Percentiles rank a stretch among this genome's conserved stretches.
Conservation (phyloP, 2,888 invertebrate genomes). For the Callyntrura guangdongensis region DNA sequence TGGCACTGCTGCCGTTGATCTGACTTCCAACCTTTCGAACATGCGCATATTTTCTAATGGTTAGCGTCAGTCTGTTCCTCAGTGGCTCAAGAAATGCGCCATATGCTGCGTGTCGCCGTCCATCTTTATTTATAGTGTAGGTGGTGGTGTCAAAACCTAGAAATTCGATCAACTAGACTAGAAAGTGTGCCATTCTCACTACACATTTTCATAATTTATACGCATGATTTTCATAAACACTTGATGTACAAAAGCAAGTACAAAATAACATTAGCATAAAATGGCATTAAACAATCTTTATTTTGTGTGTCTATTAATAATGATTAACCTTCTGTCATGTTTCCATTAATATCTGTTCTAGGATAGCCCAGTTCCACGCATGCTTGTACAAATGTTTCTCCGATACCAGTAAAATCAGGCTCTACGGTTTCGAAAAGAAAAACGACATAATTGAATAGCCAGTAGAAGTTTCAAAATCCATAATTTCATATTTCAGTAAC, state of each 20-base stretch:
- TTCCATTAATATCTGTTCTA: slow-evolving; percentile 87
- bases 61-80: slow-evolving; percentile 77
- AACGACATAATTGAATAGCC: not conserved
- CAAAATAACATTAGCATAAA: not conserved
- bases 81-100: slow-evolving; percentile 78
- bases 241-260: not conserved
- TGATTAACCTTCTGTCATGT: slow-evolving; percentile 85
- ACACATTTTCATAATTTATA: slow-evolving; percentile 6
- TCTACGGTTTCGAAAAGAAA: slow-evolving; percentile 84
- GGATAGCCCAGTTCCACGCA: slow-evolving; percentile 88
- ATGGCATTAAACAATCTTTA: not conserved
- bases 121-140: slow-evolving; percentile 75
- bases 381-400: slow-evolving; percentile 88
- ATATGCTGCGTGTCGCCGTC: slow-evolving; percentile 76
- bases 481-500: too few species aligned
- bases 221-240: slow-evolving; percentile 30
- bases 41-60: slow-evolving; percentile 82
- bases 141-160: slow-evolving; percentile 79
- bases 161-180: not conserved
- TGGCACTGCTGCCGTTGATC: slow-evolving; percentile 43
- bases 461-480: too few species aligned
- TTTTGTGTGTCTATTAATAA: not conserved
- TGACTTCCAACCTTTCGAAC: slow-evolving; percentile 79
- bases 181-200: slow-evolving; percentile 2
- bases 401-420: slow-evolving; percentile 88